phyloP scores from a whole-genome alignment of 2,113 vertebrate genomes.

The Malurus melanocephalus region DNA sequence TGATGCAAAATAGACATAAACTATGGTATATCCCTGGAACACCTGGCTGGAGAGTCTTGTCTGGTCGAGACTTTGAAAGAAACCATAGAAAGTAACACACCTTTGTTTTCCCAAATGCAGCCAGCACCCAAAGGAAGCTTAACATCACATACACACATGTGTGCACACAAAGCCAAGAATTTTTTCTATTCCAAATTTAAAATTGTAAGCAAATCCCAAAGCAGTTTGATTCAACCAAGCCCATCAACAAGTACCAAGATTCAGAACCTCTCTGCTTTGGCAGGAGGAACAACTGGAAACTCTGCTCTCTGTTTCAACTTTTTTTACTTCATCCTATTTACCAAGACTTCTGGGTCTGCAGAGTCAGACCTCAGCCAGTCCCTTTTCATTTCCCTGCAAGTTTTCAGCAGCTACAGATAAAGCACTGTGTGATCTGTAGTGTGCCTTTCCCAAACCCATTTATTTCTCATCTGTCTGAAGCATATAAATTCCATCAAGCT shows the following conservation, averaged over 20 bases:
- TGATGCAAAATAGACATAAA: background rate
- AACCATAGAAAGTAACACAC: background rate
- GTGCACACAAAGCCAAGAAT: background rate
- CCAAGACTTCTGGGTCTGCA: background rate
- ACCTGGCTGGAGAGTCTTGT: background rate
- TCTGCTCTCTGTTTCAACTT: background rate
- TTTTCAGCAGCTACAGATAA: constrained; percentile 4
- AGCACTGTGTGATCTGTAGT: background rate
- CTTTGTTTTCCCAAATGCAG: background rate
- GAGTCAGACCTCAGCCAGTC: background rate
- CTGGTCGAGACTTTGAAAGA: background rate
- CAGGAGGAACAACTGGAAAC: background rate
- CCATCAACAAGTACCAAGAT: background rate
- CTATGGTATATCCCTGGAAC: background rate
- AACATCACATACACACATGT: fast-evolving
- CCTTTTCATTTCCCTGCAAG: background rate
- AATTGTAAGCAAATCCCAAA: background rate
- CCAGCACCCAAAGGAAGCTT: background rate
- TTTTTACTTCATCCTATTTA: background rate
- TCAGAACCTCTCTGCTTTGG: background rate
- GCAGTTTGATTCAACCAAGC: background rate
- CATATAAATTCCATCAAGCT: background rate
- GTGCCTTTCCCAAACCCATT: background rate
- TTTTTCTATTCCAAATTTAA: background rate
- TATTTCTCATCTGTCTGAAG: background rate